Evolutionary conservation across 1,140 invertebrate genomes (phyloP).

Genomic region (Leguminivora glycinivorella): DNA sequence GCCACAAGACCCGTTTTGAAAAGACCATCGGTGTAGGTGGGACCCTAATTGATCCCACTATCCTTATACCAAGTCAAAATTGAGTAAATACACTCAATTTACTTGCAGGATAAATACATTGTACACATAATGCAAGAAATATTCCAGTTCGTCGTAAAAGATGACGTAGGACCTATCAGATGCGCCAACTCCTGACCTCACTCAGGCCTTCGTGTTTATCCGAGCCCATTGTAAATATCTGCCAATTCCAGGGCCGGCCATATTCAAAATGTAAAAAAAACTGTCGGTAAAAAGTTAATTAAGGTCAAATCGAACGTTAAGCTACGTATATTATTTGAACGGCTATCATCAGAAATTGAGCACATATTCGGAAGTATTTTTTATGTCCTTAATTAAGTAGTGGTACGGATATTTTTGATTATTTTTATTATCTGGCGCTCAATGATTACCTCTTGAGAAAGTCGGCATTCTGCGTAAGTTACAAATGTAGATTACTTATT

Average conservation of each 20-base stretch:
- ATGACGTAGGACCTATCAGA: constrained; percentile 19
- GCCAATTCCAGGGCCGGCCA: constrained; percentile 5
- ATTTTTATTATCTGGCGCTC: too few species aligned
- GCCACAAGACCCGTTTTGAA: too few species aligned
- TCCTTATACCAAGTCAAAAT: background rate
- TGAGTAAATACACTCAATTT: background rate
- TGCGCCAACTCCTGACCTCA: constrained; percentile 24
- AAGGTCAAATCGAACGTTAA: constrained; percentile 20
- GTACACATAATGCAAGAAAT: background rate
- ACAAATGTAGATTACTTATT: too few species aligned
- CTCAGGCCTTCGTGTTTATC: constrained; percentile 15
- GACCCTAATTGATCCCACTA: too few species aligned
- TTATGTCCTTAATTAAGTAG: background rate
- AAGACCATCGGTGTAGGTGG: too few species aligned
- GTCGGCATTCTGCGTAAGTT: too few species aligned
- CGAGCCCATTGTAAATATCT: constrained; percentile 2
- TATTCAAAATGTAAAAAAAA: background rate
- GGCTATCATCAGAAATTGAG: background rate
- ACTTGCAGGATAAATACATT: constrained; percentile 5
- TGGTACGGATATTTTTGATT: too few species aligned
- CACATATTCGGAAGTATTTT: background rate
- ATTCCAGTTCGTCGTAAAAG: constrained; percentile 2
- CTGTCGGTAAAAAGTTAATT: constrained; percentile 5
- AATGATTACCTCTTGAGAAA: too few species aligned
- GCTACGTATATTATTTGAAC: background rate